Conservation (phyloP, 2,113 vertebrate genomes). For the Mystacornis crossleyi region DNA sequence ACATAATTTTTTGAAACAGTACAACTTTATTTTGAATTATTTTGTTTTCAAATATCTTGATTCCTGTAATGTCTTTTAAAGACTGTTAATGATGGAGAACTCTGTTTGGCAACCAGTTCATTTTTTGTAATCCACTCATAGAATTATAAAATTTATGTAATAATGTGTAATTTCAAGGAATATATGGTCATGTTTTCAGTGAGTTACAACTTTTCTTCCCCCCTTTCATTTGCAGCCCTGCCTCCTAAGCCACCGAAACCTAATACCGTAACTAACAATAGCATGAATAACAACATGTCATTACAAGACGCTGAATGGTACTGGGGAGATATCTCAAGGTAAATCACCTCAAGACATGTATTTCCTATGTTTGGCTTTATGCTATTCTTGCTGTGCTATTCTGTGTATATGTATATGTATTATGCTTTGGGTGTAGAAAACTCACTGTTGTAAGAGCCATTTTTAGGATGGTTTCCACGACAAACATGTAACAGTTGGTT, state of each 20-base stretch:
- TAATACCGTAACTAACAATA: conserved; percentile 89
- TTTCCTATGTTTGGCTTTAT: background rate
- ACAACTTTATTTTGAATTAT: background rate
- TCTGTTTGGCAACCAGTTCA: background rate
- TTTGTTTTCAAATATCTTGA: background rate
- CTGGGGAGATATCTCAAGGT: conserved; percentile 99
- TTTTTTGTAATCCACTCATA: background rate
- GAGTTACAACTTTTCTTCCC: conserved; percentile 15
- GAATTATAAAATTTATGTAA: background rate
- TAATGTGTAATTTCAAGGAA: background rate
- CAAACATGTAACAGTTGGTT: conserved; percentile 20
- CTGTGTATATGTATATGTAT: background rate
- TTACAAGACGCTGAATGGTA: conserved; percentile 99
- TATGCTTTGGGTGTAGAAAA: background rate
- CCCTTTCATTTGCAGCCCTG: conserved; percentile 81
- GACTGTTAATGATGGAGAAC: background rate
- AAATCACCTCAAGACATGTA: conserved; percentile 42
- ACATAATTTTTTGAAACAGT: background rate
- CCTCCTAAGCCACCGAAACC: conserved; percentile 97
- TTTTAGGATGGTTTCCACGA: conserved; percentile 52
- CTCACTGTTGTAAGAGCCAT: background rate
- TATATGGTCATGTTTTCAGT: background rate
- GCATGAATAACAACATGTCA: conserved; percentile 98
- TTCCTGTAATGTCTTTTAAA: background rate
- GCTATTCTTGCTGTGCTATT: background rate